Conservation (phyloP, 2,888 invertebrate genomes). For the Drosophila barbarae region DNA sequence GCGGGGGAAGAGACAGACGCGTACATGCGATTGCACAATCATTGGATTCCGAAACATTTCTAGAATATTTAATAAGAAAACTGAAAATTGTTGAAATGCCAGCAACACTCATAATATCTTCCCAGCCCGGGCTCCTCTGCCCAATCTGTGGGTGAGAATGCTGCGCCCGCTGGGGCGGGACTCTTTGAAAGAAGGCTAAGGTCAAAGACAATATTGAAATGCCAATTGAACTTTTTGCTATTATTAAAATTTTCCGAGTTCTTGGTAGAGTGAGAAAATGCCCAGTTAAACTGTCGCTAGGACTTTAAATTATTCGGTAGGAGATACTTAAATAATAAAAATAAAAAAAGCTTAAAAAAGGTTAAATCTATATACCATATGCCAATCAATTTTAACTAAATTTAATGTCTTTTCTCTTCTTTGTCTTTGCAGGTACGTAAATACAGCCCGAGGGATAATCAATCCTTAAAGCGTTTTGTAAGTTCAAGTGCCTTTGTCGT, state of each 20-base stretch:
- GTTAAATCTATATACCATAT: neutral
- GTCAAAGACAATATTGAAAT: constrained; percentile 76
- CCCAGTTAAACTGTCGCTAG: constrained; percentile 24
- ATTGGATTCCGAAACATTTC: constrained; percentile 76
- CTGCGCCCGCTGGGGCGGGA: constrained; percentile 48
- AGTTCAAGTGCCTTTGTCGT: constrained; percentile 40
- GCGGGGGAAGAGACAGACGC: constrained; percentile 25
- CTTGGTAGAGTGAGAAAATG: constrained; percentile 7
- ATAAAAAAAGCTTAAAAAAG: neutral
- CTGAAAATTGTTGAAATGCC: constrained; percentile 77
- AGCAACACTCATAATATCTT: constrained; percentile 72
- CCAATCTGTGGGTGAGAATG: constrained; percentile 9
- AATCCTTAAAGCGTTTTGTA: constrained; percentile 31
- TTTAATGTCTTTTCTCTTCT: constrained; percentile 31
- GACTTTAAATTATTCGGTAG: constrained; percentile 28
- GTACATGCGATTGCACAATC: constrained; percentile 76
- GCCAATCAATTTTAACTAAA: constrained; percentile 18
- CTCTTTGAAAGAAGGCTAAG: constrained; percentile 67
- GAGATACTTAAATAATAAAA: constrained; percentile 18
- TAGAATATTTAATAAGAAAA: constrained; percentile 77
- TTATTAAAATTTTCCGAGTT: constrained; percentile 65
- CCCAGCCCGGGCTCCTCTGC: constrained; percentile 19
- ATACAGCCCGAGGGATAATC: constrained; percentile 42
- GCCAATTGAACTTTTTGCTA: constrained; percentile 71
- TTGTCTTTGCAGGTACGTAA: constrained; percentile 68